Evolutionary conservation across 1,140 invertebrate genomes (phyloP).

Genomic region (Sipha flava): DNA sequence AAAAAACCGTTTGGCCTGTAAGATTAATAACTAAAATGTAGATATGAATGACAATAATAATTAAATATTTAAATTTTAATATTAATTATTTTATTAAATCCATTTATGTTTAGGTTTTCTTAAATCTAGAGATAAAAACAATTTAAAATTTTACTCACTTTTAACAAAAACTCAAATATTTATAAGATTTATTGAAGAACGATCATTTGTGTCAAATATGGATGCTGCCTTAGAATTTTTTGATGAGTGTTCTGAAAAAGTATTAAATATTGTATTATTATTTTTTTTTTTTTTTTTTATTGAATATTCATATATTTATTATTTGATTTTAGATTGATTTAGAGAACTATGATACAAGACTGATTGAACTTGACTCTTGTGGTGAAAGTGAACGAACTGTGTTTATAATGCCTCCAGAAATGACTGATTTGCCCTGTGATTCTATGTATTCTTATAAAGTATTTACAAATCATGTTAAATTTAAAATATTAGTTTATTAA

Average conservation of each 20-base stretch:
- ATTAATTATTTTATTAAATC: no score
- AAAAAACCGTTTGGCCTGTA: no score
- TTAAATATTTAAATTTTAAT: no score
- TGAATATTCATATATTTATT: not conserved
- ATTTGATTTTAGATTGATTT: conserved; percentile 43
- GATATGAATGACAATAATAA: no score
- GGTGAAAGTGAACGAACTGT: conserved; percentile 82
- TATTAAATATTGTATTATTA: conserved; percentile 40
- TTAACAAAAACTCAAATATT: conserved; percentile 95
- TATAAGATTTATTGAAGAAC: conserved; percentile 95
- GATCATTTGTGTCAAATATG: conserved; percentile 95
- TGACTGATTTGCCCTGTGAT: conserved; percentile 43
- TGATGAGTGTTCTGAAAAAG: conserved; percentile 88
- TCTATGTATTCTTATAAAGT: conserved; percentile 44
- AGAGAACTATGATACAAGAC: conserved; percentile 50
- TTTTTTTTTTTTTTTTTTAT: not conserved
- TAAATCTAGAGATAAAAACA: conserved; percentile 62
- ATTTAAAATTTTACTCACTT: conserved; percentile 83
- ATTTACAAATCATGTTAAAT: not conserved
- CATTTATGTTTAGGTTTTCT: conserved; percentile 49
- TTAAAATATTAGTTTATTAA: not conserved
- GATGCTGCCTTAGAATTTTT: conserved; percentile 91
- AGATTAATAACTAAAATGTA: no score
- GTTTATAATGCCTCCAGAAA: conserved; percentile 91
- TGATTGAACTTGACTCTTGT: conserved; percentile 69